phyloP scores from a whole-genome alignment of 2,888 invertebrate genomes.

The Chesias legatella region DNA sequence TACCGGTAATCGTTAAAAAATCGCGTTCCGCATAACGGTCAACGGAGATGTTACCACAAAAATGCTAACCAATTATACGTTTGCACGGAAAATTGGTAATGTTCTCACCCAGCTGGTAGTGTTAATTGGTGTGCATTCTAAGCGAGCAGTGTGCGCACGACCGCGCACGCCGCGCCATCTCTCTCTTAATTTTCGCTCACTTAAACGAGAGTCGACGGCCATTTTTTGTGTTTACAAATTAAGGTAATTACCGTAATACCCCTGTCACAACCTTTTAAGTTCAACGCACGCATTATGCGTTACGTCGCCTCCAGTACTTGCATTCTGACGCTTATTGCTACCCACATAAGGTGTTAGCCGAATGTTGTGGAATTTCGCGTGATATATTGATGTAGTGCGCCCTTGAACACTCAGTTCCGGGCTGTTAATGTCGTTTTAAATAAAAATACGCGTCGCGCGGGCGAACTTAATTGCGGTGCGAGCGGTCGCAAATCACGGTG shows the following conservation, averaged over 20 bases:
- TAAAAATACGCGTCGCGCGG: conserved; percentile 53
- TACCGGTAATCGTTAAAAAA: conserved; percentile 15
- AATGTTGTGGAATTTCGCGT: conserved; percentile 47
- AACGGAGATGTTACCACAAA: conserved; percentile 37
- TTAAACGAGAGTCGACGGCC: conserved; percentile 52
- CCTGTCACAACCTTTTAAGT: conserved; percentile 76
- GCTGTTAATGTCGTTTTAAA: conserved; percentile 67
- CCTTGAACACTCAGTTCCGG: conserved; percentile 66
- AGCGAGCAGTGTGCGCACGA: conserved; percentile 18
- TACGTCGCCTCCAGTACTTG: conserved; percentile 33
- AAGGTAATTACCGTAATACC: conserved; percentile 74
- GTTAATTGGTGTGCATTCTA: conserved; percentile 50
- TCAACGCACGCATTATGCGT: conserved; percentile 65
- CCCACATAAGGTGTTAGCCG: conserved; percentile 46
- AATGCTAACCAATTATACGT: conserved; percentile 44
- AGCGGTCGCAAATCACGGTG: conserved; percentile 48
- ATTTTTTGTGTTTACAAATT: conserved; percentile 76
- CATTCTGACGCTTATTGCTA: conserved; percentile 51
- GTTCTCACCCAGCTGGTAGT: conserved; percentile 40
- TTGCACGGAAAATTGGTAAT: conserved; percentile 50
- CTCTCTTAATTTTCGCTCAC: conserved; percentile 52
- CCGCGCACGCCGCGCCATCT: conserved; percentile 28
- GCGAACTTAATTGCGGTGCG: conserved; percentile 52
- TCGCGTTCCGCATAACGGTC: conserved; percentile 32
- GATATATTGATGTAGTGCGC: conserved; percentile 60